Percentiles rank a stretch among this genome's conserved stretches.
Conservation (phyloP, 2,113 vertebrate genomes). For the Morone saxatilis region DNA sequence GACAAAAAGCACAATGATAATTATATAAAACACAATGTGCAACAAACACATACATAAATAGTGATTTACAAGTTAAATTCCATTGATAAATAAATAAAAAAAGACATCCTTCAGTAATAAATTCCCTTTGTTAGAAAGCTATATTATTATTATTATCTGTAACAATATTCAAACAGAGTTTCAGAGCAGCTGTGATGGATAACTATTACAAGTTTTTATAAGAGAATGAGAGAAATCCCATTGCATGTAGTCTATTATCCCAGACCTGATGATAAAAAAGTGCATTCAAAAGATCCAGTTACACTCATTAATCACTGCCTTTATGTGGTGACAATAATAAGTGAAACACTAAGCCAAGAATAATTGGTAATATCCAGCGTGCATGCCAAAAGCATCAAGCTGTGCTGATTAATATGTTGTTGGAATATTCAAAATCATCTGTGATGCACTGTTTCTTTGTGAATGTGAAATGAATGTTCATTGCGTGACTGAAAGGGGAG, state of each 20-base stretch:
- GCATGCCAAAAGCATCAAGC: not conserved
- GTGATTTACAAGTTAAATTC: not conserved
- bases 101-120: not conserved
- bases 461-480: conserved; percentile 2
- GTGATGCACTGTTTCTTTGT: conserved; percentile 5
- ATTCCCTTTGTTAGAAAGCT: not conserved
- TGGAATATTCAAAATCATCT: conserved; percentile 3
- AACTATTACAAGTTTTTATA: not conserved
- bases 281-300: not conserved
- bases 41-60: not conserved
- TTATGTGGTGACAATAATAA: not conserved
- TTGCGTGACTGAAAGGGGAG: conserved; percentile 4
- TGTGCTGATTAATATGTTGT: conserved; percentile 13
- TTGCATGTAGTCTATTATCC: not conserved
- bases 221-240: not conserved
- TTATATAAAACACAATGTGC: not conserved
- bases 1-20: not conserved
- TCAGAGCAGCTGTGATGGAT: not conserved
- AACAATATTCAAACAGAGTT: not conserved
- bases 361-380: not conserved
- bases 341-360: not conserved
- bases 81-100: not conserved
- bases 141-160: not conserved
- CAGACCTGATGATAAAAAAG: not conserved
- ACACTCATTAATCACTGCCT: conserved; percentile 14